Conservation (phyloP, 2,113 vertebrate genomes). For the Chamaetylas fuelleborni region DNA sequence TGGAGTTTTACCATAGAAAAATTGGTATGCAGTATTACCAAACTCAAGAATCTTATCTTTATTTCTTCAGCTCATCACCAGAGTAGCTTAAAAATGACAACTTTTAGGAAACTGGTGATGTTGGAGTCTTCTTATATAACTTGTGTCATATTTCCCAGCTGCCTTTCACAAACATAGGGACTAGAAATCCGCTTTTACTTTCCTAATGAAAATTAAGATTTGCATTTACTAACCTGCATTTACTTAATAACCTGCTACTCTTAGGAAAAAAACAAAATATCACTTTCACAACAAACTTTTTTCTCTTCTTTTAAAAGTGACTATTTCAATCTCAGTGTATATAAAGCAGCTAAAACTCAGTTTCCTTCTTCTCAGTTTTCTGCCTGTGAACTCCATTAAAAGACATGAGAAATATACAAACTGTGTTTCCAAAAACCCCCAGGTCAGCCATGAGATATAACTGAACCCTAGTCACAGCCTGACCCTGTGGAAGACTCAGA, state of each 20-base stretch:
- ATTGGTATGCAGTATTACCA: not conserved
- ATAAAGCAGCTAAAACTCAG: not conserved
- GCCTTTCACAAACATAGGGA: not conserved
- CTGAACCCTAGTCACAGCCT: fast-evolving
- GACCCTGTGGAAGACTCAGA: not conserved
- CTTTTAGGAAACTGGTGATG: not conserved
- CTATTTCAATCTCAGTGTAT: not conserved
- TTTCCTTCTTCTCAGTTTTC: not conserved
- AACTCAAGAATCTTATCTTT: not conserved
- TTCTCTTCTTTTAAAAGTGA: not conserved
- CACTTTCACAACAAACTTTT: not conserved
- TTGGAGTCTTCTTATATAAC: not conserved
- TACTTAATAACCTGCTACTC: not conserved
- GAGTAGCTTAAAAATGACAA: not conserved
- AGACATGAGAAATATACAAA: not conserved
- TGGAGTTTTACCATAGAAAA: not conserved
- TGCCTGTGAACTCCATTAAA: not conserved
- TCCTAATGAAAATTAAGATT: not conserved
- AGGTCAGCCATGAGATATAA: not conserved
- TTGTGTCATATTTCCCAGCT: not conserved
- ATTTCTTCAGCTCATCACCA: not conserved
- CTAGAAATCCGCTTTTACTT: not conserved
- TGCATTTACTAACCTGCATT: not conserved
- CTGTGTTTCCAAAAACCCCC: not conserved
- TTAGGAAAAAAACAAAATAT: not conserved